Base-by-base conservation (phyloP, 2,888 invertebrate genomes). In the Cetonia aurata region DNA sequence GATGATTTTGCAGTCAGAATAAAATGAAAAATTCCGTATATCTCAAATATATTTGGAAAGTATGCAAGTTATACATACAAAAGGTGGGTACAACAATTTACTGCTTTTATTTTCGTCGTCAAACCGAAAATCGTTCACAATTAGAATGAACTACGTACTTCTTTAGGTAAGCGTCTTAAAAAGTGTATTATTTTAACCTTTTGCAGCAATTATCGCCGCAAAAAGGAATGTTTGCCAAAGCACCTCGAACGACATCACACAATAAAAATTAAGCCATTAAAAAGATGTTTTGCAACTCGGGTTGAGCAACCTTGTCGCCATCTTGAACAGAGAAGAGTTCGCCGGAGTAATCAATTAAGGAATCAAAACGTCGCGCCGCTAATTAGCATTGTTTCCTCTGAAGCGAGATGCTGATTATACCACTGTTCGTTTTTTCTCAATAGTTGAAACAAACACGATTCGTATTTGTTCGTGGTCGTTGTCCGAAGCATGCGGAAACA, bases 401-500 rank as follows among this genome's bases (percentile, higher is more conserved):
- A 31, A 33, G 8, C 15, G 37, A 56, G 33, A 37, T 56, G 37
- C 9, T 56, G 37, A 56, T 56, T 56, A 52, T 37, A 31, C 37
- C 33, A 33, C 15, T 37, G 37, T 56, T 33, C 33, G 10, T 56
- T 59, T 59, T 57, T 53, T 59, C 19, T 17, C 57, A 42, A 42
- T 59, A 33, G 57, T 31, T 56, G 57, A 44, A 19, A 56, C 15
- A 59, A 19, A 33, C 55, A 56, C 55, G 55, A 56, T 13, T 56
- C 55, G 55, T 17, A 56, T 56, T 56, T 56, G 55, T 56, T 56
- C 55, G 55, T 56, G 55, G 37, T 37, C 55, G 19, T 59, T 59
- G 41, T 42, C 44, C 41, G 15, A 12, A 44, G 57, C 25, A 59
- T 44, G 42, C 44, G 25, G 57, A 59, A 59, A 44, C 12, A 19